phyloP scores from a whole-genome alignment of 2,113 vertebrate species.

The Periophthalmus modestus region DNA sequence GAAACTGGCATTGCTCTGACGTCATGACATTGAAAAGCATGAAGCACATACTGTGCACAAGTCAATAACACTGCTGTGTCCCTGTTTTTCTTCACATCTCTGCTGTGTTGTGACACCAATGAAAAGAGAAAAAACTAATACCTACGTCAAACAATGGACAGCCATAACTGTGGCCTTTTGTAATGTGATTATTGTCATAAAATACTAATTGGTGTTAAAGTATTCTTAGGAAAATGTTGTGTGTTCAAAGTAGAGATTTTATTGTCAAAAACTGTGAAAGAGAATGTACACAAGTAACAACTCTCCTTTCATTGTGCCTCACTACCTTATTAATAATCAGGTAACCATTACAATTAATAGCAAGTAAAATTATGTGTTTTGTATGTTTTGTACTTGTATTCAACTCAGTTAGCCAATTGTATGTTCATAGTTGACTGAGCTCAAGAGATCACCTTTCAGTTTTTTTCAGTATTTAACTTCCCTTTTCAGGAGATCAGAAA shows the following conservation, averaged over 20 bases:
- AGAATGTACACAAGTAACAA: background rate
- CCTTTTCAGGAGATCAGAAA: constrained; percentile 90
- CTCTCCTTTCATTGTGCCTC: background rate
- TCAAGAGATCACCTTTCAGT: background rate
- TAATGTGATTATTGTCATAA: background rate
- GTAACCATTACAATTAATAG: background rate
- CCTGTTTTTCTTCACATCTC: too few relatives aligned
- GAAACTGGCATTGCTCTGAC: background rate
- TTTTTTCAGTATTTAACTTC: constrained; percentile 14
- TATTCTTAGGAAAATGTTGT: too few relatives aligned
- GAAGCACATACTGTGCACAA: background rate
- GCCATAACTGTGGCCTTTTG: background rate
- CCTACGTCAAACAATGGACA: background rate
- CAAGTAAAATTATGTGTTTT: background rate
- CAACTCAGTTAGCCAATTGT: background rate
- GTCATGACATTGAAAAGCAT: background rate
- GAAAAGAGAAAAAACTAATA: too few relatives aligned
- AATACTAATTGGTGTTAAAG: background rate
- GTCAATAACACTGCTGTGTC: background rate
- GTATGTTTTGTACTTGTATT: background rate
- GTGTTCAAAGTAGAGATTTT: too few relatives aligned
- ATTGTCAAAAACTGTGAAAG: background rate
- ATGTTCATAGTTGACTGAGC: background rate
- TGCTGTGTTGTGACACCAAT: too few relatives aligned
- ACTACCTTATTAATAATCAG: background rate